phyloP scores from a whole-genome alignment of 2,113 vertebrate genomes.

The Chaenocephalus aceratus region DNA sequence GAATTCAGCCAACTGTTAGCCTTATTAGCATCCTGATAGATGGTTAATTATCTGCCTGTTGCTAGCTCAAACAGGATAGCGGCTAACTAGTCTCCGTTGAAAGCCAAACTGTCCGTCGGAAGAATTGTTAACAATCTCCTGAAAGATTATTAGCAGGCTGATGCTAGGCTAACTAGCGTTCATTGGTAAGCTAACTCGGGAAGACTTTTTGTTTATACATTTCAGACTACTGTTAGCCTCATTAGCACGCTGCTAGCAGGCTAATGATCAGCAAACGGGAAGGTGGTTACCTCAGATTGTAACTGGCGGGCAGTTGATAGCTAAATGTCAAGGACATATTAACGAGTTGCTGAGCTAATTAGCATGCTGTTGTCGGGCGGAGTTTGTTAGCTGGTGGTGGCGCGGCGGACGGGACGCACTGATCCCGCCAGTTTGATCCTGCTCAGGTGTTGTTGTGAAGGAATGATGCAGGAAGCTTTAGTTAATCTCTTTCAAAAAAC shows the following conservation, averaged over 20 bases:
- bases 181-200: too few relatives aligned
- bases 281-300: neutral
- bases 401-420: neutral
- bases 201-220: neutral
- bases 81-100: too few relatives aligned
- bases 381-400: slow-evolving; percentile 4
- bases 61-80: too few relatives aligned
- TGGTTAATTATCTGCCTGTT: too few relatives aligned
- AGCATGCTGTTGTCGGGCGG: neutral
- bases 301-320: neutral
- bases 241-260: neutral
- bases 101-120: too few relatives aligned
- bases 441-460: slow-evolving; percentile 51
- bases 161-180: neutral
- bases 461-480: slow-evolving; percentile 76
- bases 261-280: neutral
- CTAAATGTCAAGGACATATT: neutral
- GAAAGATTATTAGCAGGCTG: too few relatives aligned
- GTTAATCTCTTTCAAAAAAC: slow-evolving; percentile 66
- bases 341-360: neutral
- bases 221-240: too few relatives aligned
- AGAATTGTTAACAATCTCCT: too few relatives aligned
- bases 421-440: slow-evolving; percentile 34
- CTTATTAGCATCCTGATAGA: neutral
- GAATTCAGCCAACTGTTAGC: neutral